Percentiles rank a stretch among this genome's conserved stretches.
These are phyloP conservation scores for Hapalemur alaotrensis DNA, from an alignment of 2,797 vertebrate species.

Conservation along the genomic window DNA sequence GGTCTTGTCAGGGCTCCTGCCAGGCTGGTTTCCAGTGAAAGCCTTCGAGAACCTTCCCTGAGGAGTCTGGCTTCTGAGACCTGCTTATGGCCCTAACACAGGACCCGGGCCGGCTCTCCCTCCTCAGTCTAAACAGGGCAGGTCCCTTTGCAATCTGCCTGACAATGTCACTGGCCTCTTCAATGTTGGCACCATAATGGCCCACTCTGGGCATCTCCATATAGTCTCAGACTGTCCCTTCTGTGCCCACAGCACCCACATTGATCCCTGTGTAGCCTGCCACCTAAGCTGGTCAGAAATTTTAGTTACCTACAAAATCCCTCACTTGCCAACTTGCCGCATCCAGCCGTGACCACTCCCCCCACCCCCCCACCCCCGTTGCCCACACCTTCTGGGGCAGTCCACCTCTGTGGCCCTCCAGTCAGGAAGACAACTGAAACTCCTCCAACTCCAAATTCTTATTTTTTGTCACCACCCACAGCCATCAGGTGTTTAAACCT, in stretches of 20 bases:
- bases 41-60: background rate
- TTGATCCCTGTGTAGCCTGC: background rate
- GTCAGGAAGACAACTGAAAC: background rate
- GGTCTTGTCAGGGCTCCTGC: background rate
- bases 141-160: background rate
- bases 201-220: background rate
- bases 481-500: background rate
- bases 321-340: background rate
- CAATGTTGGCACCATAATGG: no score
- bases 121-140: background rate
- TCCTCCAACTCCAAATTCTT: background rate
- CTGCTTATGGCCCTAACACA: background rate
- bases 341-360: no score
- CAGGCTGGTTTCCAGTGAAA: background rate
- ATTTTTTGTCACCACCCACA: accelerated
- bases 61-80: background rate
- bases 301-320: background rate
- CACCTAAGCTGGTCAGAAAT: background rate
- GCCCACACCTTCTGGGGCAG: background rate
- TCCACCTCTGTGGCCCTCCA: background rate
- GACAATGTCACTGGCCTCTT: background rate
- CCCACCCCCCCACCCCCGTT: no score
- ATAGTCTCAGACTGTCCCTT: background rate
- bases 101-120: background rate
- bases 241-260: background rate